Evolutionary conservation across 2,797 vertebrate species (phyloP), one percentile per base, ranked within the genome.

Genomic region (Scleropages formosus): DNA sequence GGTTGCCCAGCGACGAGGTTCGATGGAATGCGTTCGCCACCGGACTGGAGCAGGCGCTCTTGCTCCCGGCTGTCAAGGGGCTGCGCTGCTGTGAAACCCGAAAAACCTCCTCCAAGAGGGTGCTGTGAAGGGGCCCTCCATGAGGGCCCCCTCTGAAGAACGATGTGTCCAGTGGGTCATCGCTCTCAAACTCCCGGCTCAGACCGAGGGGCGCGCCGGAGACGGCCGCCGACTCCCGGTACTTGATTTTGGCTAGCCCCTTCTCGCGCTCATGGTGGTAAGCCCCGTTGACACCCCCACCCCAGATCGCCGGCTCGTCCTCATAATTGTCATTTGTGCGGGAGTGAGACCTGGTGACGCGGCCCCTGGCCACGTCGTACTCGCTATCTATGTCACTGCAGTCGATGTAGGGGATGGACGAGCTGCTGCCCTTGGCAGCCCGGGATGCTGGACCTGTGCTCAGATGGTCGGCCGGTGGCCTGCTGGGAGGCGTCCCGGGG

Each of bases 311-410:
- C 80, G 88, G 81, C 88, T 93, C 94, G 86, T 93, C 92, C 86
- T 91, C 93, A 86, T 89, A 91, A 85, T 93, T 93, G 94, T 94
- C 93, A 88, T 94, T 94, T 91, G 94, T 93, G 78, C 91, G 92
- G 91, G 94, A 88, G 85, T 88, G 90, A 75, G 94, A 94, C 83
- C 86, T 91, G 86, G 91, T 89, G 78, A 83, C 80, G 76, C 87
- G 92, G 83, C 82, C 90, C 91, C 93, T 94, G 79, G 93, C 88
- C 76, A 93, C 91, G 77, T 96, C 95, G 77, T 92, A 94, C 89
- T 98, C 96, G 75, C 95, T 96, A 94, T 98, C 96, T 96, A 95
- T 91, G 80, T 98, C 96, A 90, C 95, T 96, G 94, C 95, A 95
- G 94, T 98, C 95, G 93, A 98, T 97, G 92, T 97, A 98, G 87